Evolutionary conservation across 2,113 vertebrate genomes (phyloP).

Genomic region (Odontesthes bonariensis): DNA sequence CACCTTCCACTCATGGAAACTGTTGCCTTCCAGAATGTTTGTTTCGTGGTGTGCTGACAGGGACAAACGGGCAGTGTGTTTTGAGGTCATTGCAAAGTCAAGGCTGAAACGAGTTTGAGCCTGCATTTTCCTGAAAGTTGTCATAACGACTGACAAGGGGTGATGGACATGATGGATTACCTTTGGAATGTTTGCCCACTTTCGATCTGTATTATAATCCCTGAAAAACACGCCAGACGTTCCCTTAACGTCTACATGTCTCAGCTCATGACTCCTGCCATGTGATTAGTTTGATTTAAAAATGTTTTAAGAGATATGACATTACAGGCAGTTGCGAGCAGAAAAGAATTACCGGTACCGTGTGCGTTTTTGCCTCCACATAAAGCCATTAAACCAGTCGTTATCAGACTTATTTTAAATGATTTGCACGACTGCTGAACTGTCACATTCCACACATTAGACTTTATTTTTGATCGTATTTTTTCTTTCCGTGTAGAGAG

Average conservation of each 20-base stretch:
- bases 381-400: no score
- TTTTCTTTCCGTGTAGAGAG: constrained; percentile 78
- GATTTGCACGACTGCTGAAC: no score
- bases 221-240: constrained; percentile 42
- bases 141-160: constrained; percentile 36
- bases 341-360: background rate
- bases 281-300: constrained; percentile 12
- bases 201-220: constrained; percentile 53
- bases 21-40: constrained; percentile 28
- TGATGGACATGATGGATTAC: constrained; percentile 66
- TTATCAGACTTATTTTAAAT: no score
- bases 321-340: background rate
- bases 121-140: constrained; percentile 70
- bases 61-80: constrained; percentile 35
- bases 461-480: no score
- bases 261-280: constrained; percentile 29
- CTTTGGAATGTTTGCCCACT: constrained; percentile 73
- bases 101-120: constrained; percentile 57
- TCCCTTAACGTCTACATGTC: constrained; percentile 41
- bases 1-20: constrained; percentile 24
- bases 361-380: background rate
- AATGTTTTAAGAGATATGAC: constrained; percentile 2
- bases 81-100: constrained; percentile 49
- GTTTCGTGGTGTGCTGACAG: constrained; percentile 33
- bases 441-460: no score